Evolutionary conservation across 2,113 vertebrate genomes (phyloP), one percentile per base, ranked within the genome.

Genomic region (Cyprinodon tularosa): DNA sequence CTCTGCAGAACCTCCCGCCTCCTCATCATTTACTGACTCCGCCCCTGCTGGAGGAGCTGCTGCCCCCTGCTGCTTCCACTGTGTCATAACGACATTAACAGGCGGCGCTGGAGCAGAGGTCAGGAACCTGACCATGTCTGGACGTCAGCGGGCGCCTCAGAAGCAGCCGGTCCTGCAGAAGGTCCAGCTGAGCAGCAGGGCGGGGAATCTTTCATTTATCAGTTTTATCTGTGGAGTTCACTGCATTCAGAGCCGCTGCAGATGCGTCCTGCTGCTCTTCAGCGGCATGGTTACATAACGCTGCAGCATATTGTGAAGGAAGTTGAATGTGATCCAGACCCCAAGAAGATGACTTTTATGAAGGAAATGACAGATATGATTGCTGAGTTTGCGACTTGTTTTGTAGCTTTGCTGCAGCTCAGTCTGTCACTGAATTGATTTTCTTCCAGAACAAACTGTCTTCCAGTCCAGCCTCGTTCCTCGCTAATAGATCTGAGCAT

Each of bases 371-470:
- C 29, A 53, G 37, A 15, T 53, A 3, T 38, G 50, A 4, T 29
- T 15, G 47, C 9, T 15, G 6, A 0, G 22, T 36, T 20, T 20
- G 29, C 45, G n/a, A 13, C 15, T 13, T 20, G 1, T 38, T 47
- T 38, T 12, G 29, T 44, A 15, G n/a, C 15, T 72, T 47, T n/a
- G 7, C 20, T 20, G 50, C 50, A 17, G 15, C 60, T 4, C 29
- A 38, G 11, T n/a, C 5, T 1, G 1, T 12, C 4, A 11, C 4
- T 29, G 68, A 8, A 10, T 15, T 15, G 12, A 61, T 22, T 40
- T 69, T 44, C 57, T 62, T 71, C 38, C 14, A n/a, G n/a, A 44
- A 44, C 6, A 4, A 2, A 6, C 12, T 14, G 40, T 37, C 17
- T 22, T 12, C 22, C 22, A 44, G 45, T 12, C 22, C 22, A 44